Conservation (phyloP, 2,113 vertebrate species). For the Ciconia stormi region DNA sequence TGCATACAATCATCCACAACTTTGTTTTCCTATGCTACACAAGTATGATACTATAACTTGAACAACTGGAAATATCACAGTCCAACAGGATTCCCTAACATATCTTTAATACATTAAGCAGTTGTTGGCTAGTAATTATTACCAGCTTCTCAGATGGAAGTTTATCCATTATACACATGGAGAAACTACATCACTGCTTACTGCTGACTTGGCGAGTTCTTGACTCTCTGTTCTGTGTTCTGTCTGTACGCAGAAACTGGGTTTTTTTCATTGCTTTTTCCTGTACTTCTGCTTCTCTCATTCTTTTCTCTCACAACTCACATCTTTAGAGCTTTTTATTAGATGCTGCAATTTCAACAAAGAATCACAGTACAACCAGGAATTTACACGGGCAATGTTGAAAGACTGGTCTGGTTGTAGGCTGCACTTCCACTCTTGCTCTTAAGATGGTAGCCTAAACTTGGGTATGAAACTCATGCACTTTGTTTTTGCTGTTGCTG, state of each 20-base stretch:
- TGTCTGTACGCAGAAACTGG: not conserved
- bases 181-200: not conserved
- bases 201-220: not conserved
- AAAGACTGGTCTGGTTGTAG: not conserved
- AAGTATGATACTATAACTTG: not conserved
- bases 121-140: not conserved
- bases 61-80: conserved; percentile 24
- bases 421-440: conserved; percentile 3
- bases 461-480: not conserved
- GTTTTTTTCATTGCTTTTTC: not conserved
- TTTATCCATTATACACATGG: not conserved
- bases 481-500: not conserved
- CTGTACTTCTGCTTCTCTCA: not conserved
- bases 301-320: not conserved
- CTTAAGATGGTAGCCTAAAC: conserved; percentile 31
- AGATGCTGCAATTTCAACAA: not conserved
- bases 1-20: not conserved
- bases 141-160: not conserved
- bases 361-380: not conserved
- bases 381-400: not conserved
- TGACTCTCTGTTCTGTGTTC: not conserved
- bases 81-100: conserved; percentile 14
- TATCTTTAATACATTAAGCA: not conserved
- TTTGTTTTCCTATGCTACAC: not conserved
- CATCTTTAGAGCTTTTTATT: not conserved